Evolutionary conservation across 2,888 invertebrate species (phyloP).

Genomic region (Rhingia rostrata): DNA sequence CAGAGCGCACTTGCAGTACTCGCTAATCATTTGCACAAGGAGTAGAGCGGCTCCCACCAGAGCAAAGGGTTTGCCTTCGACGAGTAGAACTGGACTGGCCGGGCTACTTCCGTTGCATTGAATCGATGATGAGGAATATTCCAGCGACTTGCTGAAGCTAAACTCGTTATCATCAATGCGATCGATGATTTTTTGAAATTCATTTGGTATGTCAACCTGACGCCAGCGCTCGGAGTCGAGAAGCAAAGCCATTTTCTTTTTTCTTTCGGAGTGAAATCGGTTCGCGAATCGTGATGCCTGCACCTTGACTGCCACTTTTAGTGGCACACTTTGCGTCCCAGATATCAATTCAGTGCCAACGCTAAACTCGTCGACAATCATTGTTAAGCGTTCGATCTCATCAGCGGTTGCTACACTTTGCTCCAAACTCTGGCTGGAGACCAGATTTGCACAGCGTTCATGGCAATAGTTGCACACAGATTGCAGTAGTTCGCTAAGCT

Average conservation of each 20-base stretch:
- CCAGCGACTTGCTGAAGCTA: constrained; percentile 75
- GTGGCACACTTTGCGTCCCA: constrained; percentile 89
- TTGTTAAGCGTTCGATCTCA: constrained; percentile 89
- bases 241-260: constrained; percentile 91
- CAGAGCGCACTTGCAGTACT: constrained; percentile 93
- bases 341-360: constrained; percentile 89
- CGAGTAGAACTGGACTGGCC: constrained; percentile 85
- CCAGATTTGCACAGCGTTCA: constrained; percentile 94
- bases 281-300: constrained; percentile 96
- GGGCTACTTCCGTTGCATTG: constrained; percentile 78
- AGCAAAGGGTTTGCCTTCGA: constrained; percentile 89
- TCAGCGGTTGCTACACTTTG: constrained; percentile 88
- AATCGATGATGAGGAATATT: constrained; percentile 55
- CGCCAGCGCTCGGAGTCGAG: constrained; percentile 97
- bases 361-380: constrained; percentile 91
- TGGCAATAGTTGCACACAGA: constrained; percentile 96
- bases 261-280: constrained; percentile 94
- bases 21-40: constrained; percentile 94
- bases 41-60: constrained; percentile 93
- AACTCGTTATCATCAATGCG: constrained; percentile 85
- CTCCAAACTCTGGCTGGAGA: constrained; percentile 90
- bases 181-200: constrained; percentile 93
- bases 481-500: constrained; percentile 89
- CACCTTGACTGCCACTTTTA: constrained; percentile 92
- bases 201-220: constrained; percentile 93